phyloP scores from a whole-genome alignment of 2,888 invertebrate species.

The Operophtera brumata region DNA sequence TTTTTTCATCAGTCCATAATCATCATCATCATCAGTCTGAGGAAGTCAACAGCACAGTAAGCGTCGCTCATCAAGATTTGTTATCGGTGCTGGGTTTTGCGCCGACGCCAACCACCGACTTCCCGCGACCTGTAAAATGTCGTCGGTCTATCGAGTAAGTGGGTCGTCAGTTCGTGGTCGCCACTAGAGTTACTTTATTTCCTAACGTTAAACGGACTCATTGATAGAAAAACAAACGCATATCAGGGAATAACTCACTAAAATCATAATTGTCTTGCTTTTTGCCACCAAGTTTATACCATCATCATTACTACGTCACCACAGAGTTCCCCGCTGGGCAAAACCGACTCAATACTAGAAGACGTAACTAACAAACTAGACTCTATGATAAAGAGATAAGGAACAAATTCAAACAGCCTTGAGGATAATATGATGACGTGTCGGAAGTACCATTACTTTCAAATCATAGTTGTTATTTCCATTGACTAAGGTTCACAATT shows the following conservation, averaged over 20 bases:
- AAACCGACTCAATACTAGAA: constrained; percentile 9
- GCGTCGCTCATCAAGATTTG: no score
- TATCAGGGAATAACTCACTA: constrained; percentile 17
- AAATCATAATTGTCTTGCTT: constrained; percentile 17
- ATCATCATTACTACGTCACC: constrained; percentile 15
- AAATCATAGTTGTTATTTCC: background rate
- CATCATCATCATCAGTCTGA: no score
- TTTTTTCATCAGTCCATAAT: no score
- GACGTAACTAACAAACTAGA: constrained; percentile 9
- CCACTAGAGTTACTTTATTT: no score
- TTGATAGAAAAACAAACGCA: background rate
- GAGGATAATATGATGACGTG: constrained; percentile 1
- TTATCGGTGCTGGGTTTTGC: no score
- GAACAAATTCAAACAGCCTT: background rate
- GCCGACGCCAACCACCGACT: no score
- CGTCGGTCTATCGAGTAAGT: no score
- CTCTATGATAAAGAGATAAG: background rate
- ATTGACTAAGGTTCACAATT: background rate
- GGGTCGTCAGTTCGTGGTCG: no score
- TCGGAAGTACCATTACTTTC: background rate
- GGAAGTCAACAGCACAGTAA: no score
- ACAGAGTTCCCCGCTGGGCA: constrained; percentile 3
- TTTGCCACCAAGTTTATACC: background rate
- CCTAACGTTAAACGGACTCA: no score
- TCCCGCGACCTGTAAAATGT: no score